Evolutionary conservation across 2,888 invertebrate genomes (phyloP).

Genomic region (Oasisia sp.): DNA sequence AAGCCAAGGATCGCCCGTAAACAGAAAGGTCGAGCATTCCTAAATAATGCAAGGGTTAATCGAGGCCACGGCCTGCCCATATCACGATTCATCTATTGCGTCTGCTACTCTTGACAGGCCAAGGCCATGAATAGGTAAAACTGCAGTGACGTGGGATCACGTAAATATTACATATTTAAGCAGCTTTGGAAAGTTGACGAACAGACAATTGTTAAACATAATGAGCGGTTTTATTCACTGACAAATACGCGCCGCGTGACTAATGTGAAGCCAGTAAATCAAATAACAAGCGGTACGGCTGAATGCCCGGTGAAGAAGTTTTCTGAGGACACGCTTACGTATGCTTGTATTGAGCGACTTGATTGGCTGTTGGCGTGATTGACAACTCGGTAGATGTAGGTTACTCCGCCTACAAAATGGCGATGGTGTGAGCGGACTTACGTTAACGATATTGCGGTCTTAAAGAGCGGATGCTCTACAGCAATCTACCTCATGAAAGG

Average conservation of each 20-base stretch:
- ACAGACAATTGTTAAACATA: background rate
- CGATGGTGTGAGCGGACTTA: background rate
- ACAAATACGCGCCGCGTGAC: background rate
- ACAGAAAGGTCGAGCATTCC: background rate
- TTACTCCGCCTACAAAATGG: constrained; percentile 17
- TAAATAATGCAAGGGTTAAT: background rate
- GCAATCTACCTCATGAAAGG: constrained; percentile 23
- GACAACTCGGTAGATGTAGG: constrained; percentile 12
- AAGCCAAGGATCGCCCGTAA: background rate
- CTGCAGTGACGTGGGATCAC: constrained; percentile 4
- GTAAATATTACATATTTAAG: constrained; percentile 3
- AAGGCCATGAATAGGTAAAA: background rate
- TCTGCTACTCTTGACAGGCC: background rate
- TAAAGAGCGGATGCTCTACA: constrained; percentile 17
- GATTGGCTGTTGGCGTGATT: constrained; percentile 6
- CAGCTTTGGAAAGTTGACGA: background rate
- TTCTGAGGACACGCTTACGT: constrained; percentile 13
- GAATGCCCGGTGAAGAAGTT: background rate
- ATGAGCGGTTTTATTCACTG: background rate
- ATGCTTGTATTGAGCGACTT: background rate
- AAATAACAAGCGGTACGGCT: background rate
- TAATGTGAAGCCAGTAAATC: background rate
- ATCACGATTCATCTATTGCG: background rate
- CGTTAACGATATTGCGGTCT: constrained; percentile 17
- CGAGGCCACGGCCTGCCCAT: background rate